Percentiles rank a stretch among this genome's conserved stretches.
phyloP scores from a whole-genome alignment of 1,140 invertebrate genomes.

The Manduca sexta region DNA sequence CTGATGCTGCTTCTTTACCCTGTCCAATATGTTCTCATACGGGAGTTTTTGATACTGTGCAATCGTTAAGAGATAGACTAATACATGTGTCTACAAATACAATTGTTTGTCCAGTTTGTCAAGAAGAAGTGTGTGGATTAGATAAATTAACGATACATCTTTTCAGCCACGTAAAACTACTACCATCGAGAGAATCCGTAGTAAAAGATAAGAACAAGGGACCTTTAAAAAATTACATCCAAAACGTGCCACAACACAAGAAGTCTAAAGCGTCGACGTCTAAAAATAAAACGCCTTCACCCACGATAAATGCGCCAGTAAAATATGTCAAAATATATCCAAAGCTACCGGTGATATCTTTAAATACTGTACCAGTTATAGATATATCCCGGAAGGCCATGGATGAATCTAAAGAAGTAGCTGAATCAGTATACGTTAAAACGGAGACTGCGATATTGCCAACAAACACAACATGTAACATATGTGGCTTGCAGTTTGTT shows the following conservation, averaged over 20 bases:
- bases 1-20: conserved; percentile 76
- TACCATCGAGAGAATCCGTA: conserved; percentile 20
- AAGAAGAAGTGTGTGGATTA: conserved; percentile 81
- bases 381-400: conserved; percentile 36
- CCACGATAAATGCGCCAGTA: conserved; percentile 37
- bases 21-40: conserved; percentile 85
- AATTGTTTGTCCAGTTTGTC: conserved; percentile 83
- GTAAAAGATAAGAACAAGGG: conserved; percentile 15
- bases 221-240: conserved; percentile 15
- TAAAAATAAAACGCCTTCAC: conserved; percentile 54
- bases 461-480: conserved; percentile 74
- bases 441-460: conserved; percentile 42
- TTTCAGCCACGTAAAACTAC: conserved; percentile 77
- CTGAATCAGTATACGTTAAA: conserved; percentile 32
- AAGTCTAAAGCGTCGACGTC: conserved; percentile 31
- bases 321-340: conserved; percentile 67
- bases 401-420: conserved; percentile 23
- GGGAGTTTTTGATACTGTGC: conserved; percentile 78
- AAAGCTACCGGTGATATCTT: conserved; percentile 53
- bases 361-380: conserved; percentile 58
- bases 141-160: conserved; percentile 91
- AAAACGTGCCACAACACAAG: conserved; percentile 29
- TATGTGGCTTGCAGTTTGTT: conserved; percentile 82
- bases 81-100: conserved; percentile 83
- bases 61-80: conserved; percentile 80